Evolutionary conservation across 2,888 invertebrate genomes (phyloP).

Genomic region (Lamproptera curius): DNA sequence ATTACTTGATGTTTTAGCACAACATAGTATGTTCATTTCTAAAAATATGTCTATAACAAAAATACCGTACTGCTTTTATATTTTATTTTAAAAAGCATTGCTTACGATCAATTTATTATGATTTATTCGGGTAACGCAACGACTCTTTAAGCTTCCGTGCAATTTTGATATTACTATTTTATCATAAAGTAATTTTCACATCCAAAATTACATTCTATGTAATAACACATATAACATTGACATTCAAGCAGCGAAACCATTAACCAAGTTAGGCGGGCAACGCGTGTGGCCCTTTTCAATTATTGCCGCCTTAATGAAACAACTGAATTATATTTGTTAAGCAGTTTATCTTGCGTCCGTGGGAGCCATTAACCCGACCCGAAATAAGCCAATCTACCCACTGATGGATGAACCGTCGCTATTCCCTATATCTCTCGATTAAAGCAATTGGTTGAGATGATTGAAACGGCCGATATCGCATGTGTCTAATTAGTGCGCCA

Average conservation of each 20-base stretch:
- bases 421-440: constrained; percentile 24
- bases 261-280: constrained; percentile 23
- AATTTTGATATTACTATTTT: too few species aligned
- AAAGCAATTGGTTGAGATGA: constrained; percentile 22
- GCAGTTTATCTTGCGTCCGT: constrained; percentile 61
- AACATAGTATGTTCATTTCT: too few species aligned
- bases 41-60: too few species aligned
- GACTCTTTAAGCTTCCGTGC: too few species aligned
- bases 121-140: too few species aligned
- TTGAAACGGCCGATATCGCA: constrained; percentile 21
- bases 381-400: constrained; percentile 32
- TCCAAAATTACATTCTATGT: too few species aligned
- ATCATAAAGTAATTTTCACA: too few species aligned
- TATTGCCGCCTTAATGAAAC: constrained; percentile 42
- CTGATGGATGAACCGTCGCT: constrained; percentile 41
- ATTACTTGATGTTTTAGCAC: too few species aligned
- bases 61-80: too few species aligned
- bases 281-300: constrained; percentile 41
- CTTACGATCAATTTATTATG: too few species aligned
- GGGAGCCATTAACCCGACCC: constrained; percentile 46
- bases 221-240: too few species aligned
- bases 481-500: constrained; percentile 25
- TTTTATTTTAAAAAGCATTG: too few species aligned
- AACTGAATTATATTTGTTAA: constrained; percentile 54
- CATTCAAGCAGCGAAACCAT: background rate